Evolutionary conservation across 1,140 invertebrate genomes (phyloP).

Genomic region (Pseudachorutes palmiensis): DNA sequence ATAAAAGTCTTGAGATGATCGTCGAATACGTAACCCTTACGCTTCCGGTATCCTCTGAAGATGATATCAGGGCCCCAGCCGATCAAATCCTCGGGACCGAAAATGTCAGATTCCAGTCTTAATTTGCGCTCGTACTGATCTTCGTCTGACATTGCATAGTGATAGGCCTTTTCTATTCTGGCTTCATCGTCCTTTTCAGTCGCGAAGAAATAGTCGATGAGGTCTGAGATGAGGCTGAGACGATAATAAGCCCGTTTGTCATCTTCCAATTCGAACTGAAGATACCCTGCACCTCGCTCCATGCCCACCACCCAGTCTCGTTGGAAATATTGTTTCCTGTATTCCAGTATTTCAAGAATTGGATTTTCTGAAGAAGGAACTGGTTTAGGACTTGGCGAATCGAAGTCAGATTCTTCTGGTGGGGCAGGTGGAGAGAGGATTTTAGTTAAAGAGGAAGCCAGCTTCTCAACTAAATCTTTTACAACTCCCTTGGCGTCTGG

Average conservation of each 20-base stretch:
- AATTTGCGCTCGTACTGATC: background rate
- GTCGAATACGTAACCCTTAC: background rate
- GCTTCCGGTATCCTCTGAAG: background rate
- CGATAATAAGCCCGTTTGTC: background rate
- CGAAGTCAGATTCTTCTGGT: too few species aligned
- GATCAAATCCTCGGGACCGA: background rate
- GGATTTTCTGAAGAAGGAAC: background rate
- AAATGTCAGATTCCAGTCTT: background rate
- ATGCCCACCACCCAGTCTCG: background rate
- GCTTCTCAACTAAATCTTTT: background rate
- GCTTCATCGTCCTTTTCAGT: background rate
- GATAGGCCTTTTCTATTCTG: background rate
- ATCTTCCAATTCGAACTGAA: background rate
- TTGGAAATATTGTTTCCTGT: slow-evolving; percentile 3
- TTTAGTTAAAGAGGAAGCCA: background rate
- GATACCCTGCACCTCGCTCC: background rate
- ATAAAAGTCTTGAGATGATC: background rate
- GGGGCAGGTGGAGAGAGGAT: too few species aligned
- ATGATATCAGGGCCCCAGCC: background rate
- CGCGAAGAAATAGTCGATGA: background rate
- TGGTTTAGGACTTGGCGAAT: too few species aligned
- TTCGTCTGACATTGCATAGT: background rate
- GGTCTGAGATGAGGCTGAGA: background rate
- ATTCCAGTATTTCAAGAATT: background rate
- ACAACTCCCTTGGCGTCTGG: background rate